These are phyloP conservation scores for Salarias fasciatus DNA, from an alignment of 2,797 vertebrate genomes.

Conservation along the genomic window DNA sequence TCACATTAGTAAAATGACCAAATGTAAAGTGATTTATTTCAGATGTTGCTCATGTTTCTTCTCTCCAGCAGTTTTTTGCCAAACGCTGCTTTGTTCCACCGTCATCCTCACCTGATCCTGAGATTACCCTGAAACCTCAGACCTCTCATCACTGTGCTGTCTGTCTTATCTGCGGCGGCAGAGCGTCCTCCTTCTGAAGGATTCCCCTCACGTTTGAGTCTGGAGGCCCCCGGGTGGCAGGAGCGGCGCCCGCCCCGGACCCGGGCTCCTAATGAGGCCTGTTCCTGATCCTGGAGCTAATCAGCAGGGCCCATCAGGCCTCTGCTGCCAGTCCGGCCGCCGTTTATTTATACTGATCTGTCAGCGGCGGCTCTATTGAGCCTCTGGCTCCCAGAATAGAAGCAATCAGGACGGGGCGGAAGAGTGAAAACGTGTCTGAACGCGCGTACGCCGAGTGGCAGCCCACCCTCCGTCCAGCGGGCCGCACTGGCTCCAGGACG, in stretches of 20 bases:
- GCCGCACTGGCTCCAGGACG: conserved; percentile 56
- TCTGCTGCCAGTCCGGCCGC: conserved; percentile 60
- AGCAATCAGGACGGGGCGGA: conserved; percentile 83
- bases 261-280: conserved; percentile 59
- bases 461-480: conserved; percentile 34
- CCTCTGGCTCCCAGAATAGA: conserved; percentile 73
- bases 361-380: conserved; percentile 78
- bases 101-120: no score
- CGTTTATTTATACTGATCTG: conserved; percentile 83
- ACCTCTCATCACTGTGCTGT: no score
- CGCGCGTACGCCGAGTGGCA: conserved; percentile 63
- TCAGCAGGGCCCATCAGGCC: conserved; percentile 78
- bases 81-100: no score
- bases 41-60: no score
- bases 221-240: not conserved
- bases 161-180: no score
- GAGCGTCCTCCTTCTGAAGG: not conserved
- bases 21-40: no score
- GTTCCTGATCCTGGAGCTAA: conserved; percentile 75
- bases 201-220: conserved; percentile 9
- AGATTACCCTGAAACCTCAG: no score
- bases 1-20: no score
- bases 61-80: no score
- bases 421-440: conserved; percentile 84
- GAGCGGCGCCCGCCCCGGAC: conserved; percentile 33